A percentile compares a stretch with the other conserved stretches of the same genome.
phyloP scores from a whole-genome alignment of 2,888 invertebrate genomes.

The Ennomos quercinarius region DNA sequence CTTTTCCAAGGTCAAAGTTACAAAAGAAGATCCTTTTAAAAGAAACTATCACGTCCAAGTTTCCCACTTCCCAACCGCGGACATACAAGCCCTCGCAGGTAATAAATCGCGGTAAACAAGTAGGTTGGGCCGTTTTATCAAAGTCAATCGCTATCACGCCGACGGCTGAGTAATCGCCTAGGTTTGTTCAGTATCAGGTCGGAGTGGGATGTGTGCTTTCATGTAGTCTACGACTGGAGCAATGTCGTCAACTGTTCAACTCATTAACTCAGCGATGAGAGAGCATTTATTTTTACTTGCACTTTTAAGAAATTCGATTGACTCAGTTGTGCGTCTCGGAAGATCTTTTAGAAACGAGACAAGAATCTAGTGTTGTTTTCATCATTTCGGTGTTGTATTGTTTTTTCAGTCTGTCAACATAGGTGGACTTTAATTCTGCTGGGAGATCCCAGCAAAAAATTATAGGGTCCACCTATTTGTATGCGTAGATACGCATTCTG shows the following conservation, averaged over 20 bases:
- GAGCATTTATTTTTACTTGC: too few species aligned
- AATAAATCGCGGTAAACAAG: slow-evolving; percentile 85
- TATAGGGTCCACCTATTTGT: too few species aligned
- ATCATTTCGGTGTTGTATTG: too few species aligned
- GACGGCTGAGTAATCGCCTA: slow-evolving; percentile 77
- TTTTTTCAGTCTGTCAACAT: too few species aligned
- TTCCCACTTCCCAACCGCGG: slow-evolving; percentile 46
- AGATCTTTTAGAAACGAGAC: too few species aligned
- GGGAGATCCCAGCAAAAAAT: too few species aligned
- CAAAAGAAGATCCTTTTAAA: not conserved
- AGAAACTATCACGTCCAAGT: slow-evolving; percentile 45
- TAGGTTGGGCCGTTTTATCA: slow-evolving; percentile 84
- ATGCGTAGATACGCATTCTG: too few species aligned
- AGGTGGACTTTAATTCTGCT: too few species aligned
- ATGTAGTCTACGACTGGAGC: not conserved
- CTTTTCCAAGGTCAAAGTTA: too few species aligned
- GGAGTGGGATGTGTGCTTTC: slow-evolving; percentile 2
- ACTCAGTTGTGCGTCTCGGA: too few species aligned
- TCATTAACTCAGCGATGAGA: not conserved
- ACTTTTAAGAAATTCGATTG: too few species aligned
- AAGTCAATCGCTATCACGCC: slow-evolving; percentile 83
- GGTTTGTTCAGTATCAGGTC: slow-evolving; percentile 37
- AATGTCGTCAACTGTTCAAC: not conserved
- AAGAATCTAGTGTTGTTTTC: too few species aligned
- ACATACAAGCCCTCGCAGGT: slow-evolving; percentile 73